Evolutionary conservation across 2,888 invertebrate genomes (phyloP).

Genomic region (Conomelus anceps): DNA sequence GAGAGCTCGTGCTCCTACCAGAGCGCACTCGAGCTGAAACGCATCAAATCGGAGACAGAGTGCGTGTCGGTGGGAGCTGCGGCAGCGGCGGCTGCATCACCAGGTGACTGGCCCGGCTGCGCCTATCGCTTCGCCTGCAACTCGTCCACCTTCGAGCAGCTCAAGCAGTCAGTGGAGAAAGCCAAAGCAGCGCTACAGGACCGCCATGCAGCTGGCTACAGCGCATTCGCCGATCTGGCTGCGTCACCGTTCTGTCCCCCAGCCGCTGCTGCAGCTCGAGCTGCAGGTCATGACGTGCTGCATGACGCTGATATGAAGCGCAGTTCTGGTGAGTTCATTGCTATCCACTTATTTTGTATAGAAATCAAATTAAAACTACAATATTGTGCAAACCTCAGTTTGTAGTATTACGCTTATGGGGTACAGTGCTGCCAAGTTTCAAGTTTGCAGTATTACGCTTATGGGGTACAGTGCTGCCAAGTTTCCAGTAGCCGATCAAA

Average conservation of each 20-base stretch:
- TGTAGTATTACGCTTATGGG: no score
- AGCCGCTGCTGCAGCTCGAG: slow-evolving; percentile 16
- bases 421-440: no score
- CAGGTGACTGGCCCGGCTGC: slow-evolving; percentile 43
- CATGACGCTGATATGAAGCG: neutral
- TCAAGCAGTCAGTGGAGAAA: slow-evolving; percentile 85
- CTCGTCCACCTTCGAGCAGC: slow-evolving; percentile 81
- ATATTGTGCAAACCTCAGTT: no score
- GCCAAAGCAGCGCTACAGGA: slow-evolving; percentile 81
- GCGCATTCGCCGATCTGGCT: slow-evolving; percentile 58
- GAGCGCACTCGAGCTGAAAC: slow-evolving; percentile 70
- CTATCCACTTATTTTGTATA: neutral
- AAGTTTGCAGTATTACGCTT: no score
- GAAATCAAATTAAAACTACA: no score
- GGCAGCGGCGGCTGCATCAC: slow-evolving; percentile 32
- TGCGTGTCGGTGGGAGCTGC: slow-evolving; percentile 35
- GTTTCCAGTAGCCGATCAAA: no score
- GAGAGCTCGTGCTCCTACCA: slow-evolving; percentile 91
- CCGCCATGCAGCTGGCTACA: slow-evolving; percentile 54
- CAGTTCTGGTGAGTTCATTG: neutral
- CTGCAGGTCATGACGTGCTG: neutral
- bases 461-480: no score
- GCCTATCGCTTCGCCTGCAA: slow-evolving; percentile 66
- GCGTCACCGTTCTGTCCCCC: slow-evolving; percentile 38
- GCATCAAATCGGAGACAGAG: slow-evolving; percentile 48